Percentiles rank a stretch among this genome's conserved stretches.
Evolutionary conservation across 2,113 vertebrate genomes (phyloP).

Genomic region (Hippoglossus stenolepis): DNA sequence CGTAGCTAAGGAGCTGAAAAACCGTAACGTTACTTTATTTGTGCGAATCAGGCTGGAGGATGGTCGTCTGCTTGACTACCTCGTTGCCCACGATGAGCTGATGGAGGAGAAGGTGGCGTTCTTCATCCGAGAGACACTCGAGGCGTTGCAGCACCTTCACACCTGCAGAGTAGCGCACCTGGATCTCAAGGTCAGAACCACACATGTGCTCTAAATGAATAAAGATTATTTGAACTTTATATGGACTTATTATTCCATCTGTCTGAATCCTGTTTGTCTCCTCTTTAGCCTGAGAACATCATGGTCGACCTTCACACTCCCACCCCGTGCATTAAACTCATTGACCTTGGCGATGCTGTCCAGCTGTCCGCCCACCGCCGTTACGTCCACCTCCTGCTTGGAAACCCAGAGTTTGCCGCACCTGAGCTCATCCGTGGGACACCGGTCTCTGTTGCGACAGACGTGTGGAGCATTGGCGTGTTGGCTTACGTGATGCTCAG

Average conservation of each 20-base stretch:
- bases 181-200: constrained; percentile 90
- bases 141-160: constrained; percentile 96
- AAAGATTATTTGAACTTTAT: too few relatives aligned
- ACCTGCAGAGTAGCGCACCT: constrained; percentile 95
- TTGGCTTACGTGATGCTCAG: constrained; percentile 95
- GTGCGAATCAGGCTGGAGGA: constrained; percentile 88
- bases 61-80: constrained; percentile 92
- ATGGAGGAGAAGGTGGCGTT: constrained; percentile 98
- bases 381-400: constrained; percentile 92
- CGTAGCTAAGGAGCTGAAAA: background rate
- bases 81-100: constrained; percentile 95
- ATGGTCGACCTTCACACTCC: constrained; percentile 92
- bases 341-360: constrained; percentile 94
- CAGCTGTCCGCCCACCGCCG: constrained; percentile 91
- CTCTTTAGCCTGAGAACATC: constrained; percentile 93
- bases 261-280: background rate
- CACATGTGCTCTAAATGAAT: too few relatives aligned
- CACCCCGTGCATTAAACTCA: constrained; percentile 90
- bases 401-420: constrained; percentile 95
- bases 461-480: constrained; percentile 96
- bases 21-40: background rate
- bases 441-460: constrained; percentile 91
- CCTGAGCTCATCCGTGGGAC: constrained; percentile 96
- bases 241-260: background rate
- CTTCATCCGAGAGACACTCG: constrained; percentile 92